Conservation (phyloP, 2,113 vertebrate genomes). For the Anarrhichthys ocellatus region DNA sequence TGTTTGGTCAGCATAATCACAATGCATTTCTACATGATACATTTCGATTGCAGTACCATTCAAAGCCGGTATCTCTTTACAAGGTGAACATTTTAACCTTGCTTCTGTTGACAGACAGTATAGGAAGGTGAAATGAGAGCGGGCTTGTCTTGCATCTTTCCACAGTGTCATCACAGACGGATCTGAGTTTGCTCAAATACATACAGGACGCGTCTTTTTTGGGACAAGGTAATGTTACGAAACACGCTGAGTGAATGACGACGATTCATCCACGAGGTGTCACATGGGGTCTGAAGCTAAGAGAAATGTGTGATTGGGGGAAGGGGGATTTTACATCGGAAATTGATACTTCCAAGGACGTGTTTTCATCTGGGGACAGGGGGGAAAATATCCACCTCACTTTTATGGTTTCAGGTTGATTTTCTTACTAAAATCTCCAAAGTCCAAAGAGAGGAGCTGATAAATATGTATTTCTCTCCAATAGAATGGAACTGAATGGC, state of each 20-base stretch:
- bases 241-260: not conserved
- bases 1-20: not conserved
- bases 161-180: conserved; percentile 53
- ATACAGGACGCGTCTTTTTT: conserved; percentile 25
- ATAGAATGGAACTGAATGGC: not conserved
- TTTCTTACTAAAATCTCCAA: not conserved
- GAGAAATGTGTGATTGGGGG: not conserved
- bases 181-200: conserved; percentile 47
- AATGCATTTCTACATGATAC: not conserved
- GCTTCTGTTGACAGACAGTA: conserved; percentile 26
- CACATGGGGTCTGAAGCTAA: not conserved
- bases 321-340: not conserved
- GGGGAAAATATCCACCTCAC: not conserved
- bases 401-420: not conserved
- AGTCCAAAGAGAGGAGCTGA: not conserved
- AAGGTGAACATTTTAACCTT: conserved; percentile 65
- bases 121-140: conserved; percentile 51
- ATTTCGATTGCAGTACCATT: not conserved
- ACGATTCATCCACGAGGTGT: not conserved
- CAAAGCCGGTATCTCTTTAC: conserved; percentile 27
- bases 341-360: not conserved
- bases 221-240: not conserved
- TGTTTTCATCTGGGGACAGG: not conserved
- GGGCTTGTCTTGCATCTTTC: conserved; percentile 48
- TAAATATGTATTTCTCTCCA: not conserved